A percentile compares a stretch with the other conserved stretches of the same genome.
Evolutionary conservation across 2,888 invertebrate species (phyloP).

Genomic region (Dastarcus helophoroides): DNA sequence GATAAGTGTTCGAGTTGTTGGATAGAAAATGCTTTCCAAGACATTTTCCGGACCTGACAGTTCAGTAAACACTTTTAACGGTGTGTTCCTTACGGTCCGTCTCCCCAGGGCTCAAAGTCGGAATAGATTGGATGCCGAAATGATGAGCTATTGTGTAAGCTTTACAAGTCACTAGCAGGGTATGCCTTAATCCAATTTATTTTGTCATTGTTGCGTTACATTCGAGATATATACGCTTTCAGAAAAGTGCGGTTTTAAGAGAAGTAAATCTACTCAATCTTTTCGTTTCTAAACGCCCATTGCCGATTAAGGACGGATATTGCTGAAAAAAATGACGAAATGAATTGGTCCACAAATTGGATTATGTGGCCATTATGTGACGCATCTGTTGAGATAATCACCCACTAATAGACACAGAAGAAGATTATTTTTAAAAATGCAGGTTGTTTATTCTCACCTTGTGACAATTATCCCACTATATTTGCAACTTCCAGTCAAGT

Average conservation of each 20-base stretch:
- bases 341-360: no score
- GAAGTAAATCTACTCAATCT: no score
- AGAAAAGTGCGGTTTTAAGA: slow-evolving; percentile 15
- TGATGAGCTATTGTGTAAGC: slow-evolving; percentile 39
- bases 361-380: no score
- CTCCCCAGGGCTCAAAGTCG: slow-evolving; percentile 22
- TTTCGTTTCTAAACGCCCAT: no score
- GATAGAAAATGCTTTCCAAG: slow-evolving; percentile 35
- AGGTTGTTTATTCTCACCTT: no score
- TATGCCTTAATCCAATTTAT: slow-evolving; percentile 40
- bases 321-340: no score
- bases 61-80: slow-evolving; percentile 37
- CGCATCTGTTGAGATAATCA: no score
- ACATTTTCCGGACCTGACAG: slow-evolving; percentile 38
- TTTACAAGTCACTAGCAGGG: slow-evolving; percentile 36
- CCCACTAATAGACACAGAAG: no score
- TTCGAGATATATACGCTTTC: slow-evolving; percentile 13
- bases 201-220: slow-evolving; percentile 38
- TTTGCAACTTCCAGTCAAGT: no score
- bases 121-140: slow-evolving; percentile 23
- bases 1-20: slow-evolving; percentile 35
- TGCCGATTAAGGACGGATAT: no score
- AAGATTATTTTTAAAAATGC: no score
- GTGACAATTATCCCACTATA: no score
- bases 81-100: slow-evolving; percentile 18